Evolutionary conservation across 2,888 invertebrate genomes (phyloP).

Genomic region (Labia minor): DNA sequence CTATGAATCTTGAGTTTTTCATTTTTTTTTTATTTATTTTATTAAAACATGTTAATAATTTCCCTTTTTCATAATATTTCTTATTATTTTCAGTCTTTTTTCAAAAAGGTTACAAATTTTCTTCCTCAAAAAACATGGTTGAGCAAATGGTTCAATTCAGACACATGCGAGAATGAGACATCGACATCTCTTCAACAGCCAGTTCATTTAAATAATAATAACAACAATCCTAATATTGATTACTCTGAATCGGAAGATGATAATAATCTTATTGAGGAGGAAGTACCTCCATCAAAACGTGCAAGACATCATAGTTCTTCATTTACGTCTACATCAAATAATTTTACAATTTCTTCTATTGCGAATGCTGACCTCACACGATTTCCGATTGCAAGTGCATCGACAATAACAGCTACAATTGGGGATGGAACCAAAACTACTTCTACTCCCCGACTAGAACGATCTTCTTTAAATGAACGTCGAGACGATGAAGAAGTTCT

Average conservation of each 20-base stretch:
- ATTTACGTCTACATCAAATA: not conserved
- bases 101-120: slow-evolving; percentile 53
- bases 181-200: no score
- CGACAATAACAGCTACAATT: not conserved
- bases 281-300: not conserved
- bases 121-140: slow-evolving; percentile 46
- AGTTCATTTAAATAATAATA: not conserved
- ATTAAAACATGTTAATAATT: not conserved
- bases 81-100: slow-evolving; percentile 50
- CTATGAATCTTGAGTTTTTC: no score
- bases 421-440: not conserved
- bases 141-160: slow-evolving; percentile 28
- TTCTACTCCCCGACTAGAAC: not conserved
- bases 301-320: not conserved
- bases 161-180: not conserved
- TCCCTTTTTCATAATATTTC: not conserved
- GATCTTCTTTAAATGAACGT: not conserved
- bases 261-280: slow-evolving; percentile 9
- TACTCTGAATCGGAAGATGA: slow-evolving; percentile 20
- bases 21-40: not conserved
- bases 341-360: not conserved
- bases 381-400: not conserved
- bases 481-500: not conserved
- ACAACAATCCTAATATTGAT: slow-evolving; percentile 17
- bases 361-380: not conserved